phyloP scores from a whole-genome alignment of 2,113 vertebrate species.

The Oreochromis spilurus region DNA sequence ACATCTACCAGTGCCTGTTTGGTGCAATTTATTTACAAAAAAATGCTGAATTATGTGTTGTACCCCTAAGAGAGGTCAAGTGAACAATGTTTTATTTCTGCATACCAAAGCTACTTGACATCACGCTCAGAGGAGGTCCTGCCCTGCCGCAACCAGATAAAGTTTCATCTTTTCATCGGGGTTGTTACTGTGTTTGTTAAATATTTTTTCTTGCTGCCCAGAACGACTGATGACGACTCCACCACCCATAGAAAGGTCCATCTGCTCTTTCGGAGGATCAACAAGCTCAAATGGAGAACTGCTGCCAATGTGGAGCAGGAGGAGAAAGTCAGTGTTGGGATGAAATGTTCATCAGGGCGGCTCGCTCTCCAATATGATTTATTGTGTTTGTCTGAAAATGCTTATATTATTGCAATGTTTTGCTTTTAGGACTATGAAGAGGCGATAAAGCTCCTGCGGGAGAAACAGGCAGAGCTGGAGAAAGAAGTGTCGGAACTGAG shows the following conservation, averaged over 20 bases:
- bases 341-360: background rate
- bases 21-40: background rate
- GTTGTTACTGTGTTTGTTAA: background rate
- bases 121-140: background rate
- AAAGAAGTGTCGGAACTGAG: constrained; percentile 78
- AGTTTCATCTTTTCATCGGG: background rate
- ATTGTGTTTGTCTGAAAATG: background rate
- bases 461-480: constrained; percentile 78
- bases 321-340: constrained; percentile 41
- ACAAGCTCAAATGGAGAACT: constrained; percentile 86
- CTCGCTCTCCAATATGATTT: background rate
- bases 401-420: background rate
- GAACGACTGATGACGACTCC: constrained; percentile 85
- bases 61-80: background rate
- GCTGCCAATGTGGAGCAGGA: constrained; percentile 77
- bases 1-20: background rate
- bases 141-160: background rate
- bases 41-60: background rate
- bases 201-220: constrained; percentile 45
- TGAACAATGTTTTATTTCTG: background rate
- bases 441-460: constrained; percentile 74
- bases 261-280: constrained; percentile 89
- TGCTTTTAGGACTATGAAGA: constrained; percentile 50
- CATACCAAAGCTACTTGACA: background rate
- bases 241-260: constrained; percentile 87